Evolutionary conservation across 1,140 invertebrate species (phyloP).

Genomic region (Pinna nobilis): DNA sequence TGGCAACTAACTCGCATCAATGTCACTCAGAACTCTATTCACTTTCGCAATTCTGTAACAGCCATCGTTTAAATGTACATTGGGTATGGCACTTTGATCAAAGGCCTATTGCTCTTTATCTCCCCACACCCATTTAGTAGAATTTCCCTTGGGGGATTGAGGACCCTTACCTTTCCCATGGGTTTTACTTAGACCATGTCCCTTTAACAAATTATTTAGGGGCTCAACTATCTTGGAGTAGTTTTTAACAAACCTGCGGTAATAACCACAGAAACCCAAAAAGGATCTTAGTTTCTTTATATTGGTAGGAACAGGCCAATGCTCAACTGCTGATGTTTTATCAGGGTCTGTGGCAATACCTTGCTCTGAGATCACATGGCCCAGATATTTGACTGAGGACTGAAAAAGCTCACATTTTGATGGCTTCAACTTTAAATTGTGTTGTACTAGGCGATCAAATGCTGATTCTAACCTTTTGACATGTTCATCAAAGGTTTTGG

Average conservation of each 20-base stretch:
- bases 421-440: conserved; percentile 41
- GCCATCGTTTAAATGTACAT: too few species aligned
- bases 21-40: too few species aligned
- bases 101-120: conserved; percentile 27
- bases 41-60: too few species aligned
- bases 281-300: conserved; percentile 40
- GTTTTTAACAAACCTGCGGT: conserved; percentile 53
- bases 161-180: neutral
- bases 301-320: conserved; percentile 51
- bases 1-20: too few species aligned
- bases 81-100: too few species aligned
- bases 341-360: conserved; percentile 21
- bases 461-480: conserved; percentile 17
- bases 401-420: conserved; percentile 46
- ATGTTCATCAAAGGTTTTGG: conserved; percentile 21
- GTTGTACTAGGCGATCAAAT: conserved; percentile 6
- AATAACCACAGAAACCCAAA: conserved; percentile 55
- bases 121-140: neutral
- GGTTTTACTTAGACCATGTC: conserved; percentile 25
- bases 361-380: conserved; percentile 29
- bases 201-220: conserved; percentile 42
- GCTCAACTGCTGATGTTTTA: conserved; percentile 53
- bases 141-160: neutral
- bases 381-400: conserved; percentile 17
- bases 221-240: conserved; percentile 51